Conservation (phyloP, 2,113 vertebrate genomes). For the Etia nguti region DNA sequence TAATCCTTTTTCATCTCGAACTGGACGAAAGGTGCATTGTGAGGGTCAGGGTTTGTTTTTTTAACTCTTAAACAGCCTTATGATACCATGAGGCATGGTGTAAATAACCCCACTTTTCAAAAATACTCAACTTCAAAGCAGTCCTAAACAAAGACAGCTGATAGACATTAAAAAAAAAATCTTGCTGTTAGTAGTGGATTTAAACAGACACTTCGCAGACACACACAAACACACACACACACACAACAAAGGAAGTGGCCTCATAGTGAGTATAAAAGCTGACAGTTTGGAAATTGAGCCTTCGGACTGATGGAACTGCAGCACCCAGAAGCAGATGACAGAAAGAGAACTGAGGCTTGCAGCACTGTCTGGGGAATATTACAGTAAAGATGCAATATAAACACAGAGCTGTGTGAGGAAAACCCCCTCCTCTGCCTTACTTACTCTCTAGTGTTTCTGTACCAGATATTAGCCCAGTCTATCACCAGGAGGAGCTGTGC, state of each 20-base stretch:
- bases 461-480: slow-evolving; percentile 22
- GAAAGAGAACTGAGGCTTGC: neutral
- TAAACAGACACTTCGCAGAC: neutral
- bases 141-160: neutral
- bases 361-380: slow-evolving; percentile 14
- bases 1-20: neutral
- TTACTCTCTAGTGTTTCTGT: neutral
- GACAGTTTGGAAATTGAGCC: slow-evolving; percentile 61
- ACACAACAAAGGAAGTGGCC: slow-evolving; percentile 11
- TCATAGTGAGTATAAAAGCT: slow-evolving; percentile 30
- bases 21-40: neutral
- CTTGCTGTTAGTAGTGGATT: neutral
- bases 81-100: neutral
- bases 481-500: slow-evolving; percentile 1
- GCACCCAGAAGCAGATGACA: slow-evolving; percentile 12
- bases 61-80: neutral
- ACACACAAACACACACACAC: neutral
- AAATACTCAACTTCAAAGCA: neutral
- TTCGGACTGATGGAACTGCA: slow-evolving; percentile 38
- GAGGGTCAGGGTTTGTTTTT: neutral
- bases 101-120: neutral
- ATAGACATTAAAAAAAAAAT: neutral
- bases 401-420: neutral
- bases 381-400: slow-evolving; percentile 42
- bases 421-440: neutral